Conservation (phyloP, 2,888 invertebrate species). For the Atherix ibis region DNA sequence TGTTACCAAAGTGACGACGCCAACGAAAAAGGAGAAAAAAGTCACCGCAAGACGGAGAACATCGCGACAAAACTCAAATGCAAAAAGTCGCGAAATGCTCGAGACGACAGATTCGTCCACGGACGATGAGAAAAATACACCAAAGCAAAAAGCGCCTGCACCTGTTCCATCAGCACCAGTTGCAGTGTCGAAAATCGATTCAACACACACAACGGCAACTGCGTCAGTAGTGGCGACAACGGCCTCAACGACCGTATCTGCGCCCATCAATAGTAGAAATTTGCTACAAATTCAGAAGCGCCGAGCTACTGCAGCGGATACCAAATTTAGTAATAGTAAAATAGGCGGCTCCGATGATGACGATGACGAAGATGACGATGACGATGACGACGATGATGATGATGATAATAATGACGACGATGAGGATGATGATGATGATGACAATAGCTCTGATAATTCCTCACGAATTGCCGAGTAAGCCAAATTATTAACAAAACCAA, state of each 20-base stretch:
- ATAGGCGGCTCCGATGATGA: constrained; percentile 10
- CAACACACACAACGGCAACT: constrained; percentile 15
- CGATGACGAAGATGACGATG: constrained; percentile 10
- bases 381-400: constrained; percentile 9
- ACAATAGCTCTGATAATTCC: too few species aligned
- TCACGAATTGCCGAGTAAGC: too few species aligned
- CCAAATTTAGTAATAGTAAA: too few species aligned
- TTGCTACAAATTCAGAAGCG: constrained; percentile 7
- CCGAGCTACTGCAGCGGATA: constrained; percentile 1
- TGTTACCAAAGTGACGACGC: constrained; percentile 17
- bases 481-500: too few species aligned
- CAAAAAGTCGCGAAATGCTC: constrained; percentile 19
- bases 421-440: constrained; percentile 13
- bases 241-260: constrained; percentile 19
- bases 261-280: constrained; percentile 12
- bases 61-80: constrained; percentile 19
- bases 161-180: constrained; percentile 2
- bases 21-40: constrained; percentile 18
- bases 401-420: constrained; percentile 7
- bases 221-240: constrained; percentile 19
- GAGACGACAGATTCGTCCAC: constrained; percentile 14
- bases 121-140: constrained; percentile 22
- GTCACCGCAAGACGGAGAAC: constrained; percentile 15
- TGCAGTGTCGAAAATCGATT: neutral
- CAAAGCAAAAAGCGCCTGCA: constrained; percentile 22